Base-by-base conservation (phyloP, 2,113 vertebrate genomes). In the Malaclemys terrapin region DNA sequence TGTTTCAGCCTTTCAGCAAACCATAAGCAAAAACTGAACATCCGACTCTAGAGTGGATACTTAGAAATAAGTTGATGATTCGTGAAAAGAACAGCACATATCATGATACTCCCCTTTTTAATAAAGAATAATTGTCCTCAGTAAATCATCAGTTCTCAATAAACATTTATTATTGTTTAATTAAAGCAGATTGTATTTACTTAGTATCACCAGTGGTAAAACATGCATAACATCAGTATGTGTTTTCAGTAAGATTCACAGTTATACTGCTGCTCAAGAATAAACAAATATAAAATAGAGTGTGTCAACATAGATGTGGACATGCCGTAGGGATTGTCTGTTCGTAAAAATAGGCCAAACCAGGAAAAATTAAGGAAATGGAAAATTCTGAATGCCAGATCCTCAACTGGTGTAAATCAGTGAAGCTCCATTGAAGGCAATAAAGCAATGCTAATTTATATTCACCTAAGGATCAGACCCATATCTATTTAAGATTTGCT, bases 1-100 rank as follows among this genome's bases (percentile, higher is more conserved):
- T 97, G 89, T 97, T 98, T 97, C 97, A 98, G 96, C 85, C 98
- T 98, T 98, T 97, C 95, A 97, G 92, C 84, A 76, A 90, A 80
- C 65, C 10, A 31, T 69, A 62, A 14, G 1, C 7, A 80, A 96
- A 95, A 88, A 90, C 24, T 7, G 80, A 42, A 91, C 79, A 27
- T 10, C 80, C 31, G 83, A 95, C 3, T 2, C 11, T 29, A 75
- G 85, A 47, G 19, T 47, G 56, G 89, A 92, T 96, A 87, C 45
- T 97, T 94, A 92, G 87, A 95, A 95, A 94, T 81, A 80, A 86
- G 54, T 85, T 97, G 93, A 89, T 97, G 89, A 69, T 95, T 91
- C 92, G 95, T 95, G 93, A 97, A 95, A 85, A 98, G 80, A 97
- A 92, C 85, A 95, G 82, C 88, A 72, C 20, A 8, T 89, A 96